phyloP scores from a whole-genome alignment of 2,797 vertebrate genomes.

The Hirundo rustica region DNA sequence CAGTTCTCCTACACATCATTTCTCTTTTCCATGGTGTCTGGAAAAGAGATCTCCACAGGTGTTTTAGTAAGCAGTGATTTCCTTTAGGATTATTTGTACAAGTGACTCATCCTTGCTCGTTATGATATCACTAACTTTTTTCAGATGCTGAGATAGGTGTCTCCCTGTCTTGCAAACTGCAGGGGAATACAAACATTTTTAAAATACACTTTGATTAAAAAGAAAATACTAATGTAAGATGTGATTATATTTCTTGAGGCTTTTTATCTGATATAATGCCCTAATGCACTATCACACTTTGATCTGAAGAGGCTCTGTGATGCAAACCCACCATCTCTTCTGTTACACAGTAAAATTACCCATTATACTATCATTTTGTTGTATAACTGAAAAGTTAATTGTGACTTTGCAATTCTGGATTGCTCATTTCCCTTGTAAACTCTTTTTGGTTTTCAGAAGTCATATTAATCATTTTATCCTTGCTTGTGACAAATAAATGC shows the following conservation, averaged over 20 bases:
- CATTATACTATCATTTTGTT: not conserved
- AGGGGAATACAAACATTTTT: not conserved
- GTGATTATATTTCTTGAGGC: not conserved
- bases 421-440: not conserved
- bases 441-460: conserved; percentile 21
- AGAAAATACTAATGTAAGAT: not conserved
- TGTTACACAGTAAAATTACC: not conserved
- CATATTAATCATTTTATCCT: conserved; percentile 27
- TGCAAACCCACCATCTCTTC: not conserved
- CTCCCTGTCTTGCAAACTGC: not conserved
- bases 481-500: conserved; percentile 33
- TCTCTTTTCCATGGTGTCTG: not conserved
- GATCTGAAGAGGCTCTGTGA: not conserved
- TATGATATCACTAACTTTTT: not conserved
- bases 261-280: not conserved
- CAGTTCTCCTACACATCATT: fast-evolving
- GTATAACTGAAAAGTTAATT: not conserved
- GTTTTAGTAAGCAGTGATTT: not conserved
- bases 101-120: not conserved
- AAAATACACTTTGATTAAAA: not conserved
- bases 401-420: not conserved
- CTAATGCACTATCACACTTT: not conserved
- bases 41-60: not conserved
- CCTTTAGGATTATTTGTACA: not conserved
- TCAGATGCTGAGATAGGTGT: not conserved